A percentile compares a stretch with the other conserved stretches of the same genome.
Evolutionary conservation across 2,797 vertebrate species (phyloP).

Genomic region (Pipistrellus nathusii): DNA sequence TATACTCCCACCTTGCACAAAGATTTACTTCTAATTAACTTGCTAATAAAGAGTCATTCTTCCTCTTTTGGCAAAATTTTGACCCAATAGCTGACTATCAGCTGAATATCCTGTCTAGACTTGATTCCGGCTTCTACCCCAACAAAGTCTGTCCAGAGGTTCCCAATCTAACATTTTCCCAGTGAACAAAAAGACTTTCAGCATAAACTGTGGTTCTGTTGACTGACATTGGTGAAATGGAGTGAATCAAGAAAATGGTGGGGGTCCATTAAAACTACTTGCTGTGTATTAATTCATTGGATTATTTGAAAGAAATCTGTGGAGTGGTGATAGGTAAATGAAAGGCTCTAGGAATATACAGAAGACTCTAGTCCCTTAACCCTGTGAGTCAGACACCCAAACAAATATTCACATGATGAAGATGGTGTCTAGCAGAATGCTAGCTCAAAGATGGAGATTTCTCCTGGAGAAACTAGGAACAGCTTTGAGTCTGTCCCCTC

Average conservation of each 20-base stretch:
- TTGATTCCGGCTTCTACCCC: conserved; percentile 2
- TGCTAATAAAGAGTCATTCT: conserved; percentile 38
- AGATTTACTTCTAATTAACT: conserved; percentile 61
- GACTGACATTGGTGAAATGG: background rate
- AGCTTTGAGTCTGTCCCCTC: background rate
- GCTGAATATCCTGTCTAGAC: conserved; percentile 67
- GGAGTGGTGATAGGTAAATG: background rate
- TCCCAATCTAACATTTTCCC: background rate
- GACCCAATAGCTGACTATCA: background rate
- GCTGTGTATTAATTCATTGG: background rate
- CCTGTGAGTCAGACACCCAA: background rate
- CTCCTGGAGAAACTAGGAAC: background rate
- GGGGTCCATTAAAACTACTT: conserved; percentile 7
- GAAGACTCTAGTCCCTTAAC: background rate
- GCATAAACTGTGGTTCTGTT: conserved; percentile 6
- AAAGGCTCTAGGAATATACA: conserved; percentile 25
- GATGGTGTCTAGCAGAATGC: background rate
- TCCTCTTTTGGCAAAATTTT: conserved; percentile 53
- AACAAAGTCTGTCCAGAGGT: background rate
- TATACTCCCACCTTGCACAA: background rate
- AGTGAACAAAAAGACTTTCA: conserved; percentile 9
- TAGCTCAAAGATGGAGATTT: background rate
- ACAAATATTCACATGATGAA: background rate
- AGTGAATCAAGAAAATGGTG: background rate
- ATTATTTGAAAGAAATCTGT: conserved; percentile 25